These are phyloP conservation scores for Ostrea edulis DNA, from an alignment of 1,140 invertebrate genomes.

Conservation along the genomic window DNA sequence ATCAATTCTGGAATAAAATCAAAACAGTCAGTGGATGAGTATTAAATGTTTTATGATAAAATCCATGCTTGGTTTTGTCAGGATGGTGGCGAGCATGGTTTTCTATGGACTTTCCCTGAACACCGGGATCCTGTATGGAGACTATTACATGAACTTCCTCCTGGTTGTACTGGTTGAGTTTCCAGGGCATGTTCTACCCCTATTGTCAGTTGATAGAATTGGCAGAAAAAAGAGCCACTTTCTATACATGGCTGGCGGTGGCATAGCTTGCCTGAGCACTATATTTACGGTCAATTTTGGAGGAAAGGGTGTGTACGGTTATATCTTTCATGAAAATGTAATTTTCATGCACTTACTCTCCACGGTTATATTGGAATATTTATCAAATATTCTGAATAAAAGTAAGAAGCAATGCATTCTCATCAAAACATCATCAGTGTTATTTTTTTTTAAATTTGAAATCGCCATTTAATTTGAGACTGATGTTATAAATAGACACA, in stretches of 20 bases:
- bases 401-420: not conserved
- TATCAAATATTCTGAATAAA: not conserved
- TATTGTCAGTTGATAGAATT: constrained; percentile 72
- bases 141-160: constrained; percentile 72
- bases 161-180: constrained; percentile 86
- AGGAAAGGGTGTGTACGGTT: constrained; percentile 38
- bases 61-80: not conserved
- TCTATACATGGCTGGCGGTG: constrained; percentile 64
- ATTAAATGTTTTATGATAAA: too few relatives aligned
- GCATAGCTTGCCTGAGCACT: constrained; percentile 61
- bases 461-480: too few relatives aligned
- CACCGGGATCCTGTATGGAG: constrained; percentile 58
- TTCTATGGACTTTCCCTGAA: constrained; percentile 83
- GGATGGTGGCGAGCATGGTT: constrained; percentile 85
- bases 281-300: constrained; percentile 61
- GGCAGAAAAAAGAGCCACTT: constrained; percentile 64
- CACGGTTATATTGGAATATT: too few relatives aligned
- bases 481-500: too few relatives aligned
- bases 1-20: too few relatives aligned
- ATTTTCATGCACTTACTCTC: too few relatives aligned
- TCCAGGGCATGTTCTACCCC: constrained; percentile 85
- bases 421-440: too few relatives aligned
- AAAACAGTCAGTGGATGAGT: too few relatives aligned
- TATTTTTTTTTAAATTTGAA: too few relatives aligned
- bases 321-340: too few relatives aligned